A percentile compares a stretch with the other conserved stretches of the same genome.
phyloP scores from a whole-genome alignment of 2,113 vertebrate genomes.

The Oreochromis spilurus region DNA sequence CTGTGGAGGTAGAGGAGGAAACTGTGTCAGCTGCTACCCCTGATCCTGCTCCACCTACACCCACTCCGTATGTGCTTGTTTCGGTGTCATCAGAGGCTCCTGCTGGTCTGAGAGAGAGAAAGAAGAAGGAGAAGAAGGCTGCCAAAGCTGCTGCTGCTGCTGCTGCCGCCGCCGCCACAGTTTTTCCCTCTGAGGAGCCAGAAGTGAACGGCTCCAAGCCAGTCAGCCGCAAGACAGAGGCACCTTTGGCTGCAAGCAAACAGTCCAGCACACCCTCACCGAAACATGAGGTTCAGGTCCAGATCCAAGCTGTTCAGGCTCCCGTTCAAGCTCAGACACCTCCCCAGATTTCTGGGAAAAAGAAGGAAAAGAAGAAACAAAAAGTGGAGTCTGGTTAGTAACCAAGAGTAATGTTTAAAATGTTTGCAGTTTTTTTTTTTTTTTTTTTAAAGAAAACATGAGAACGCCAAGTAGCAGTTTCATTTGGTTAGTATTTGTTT shows the following conservation, averaged over 20 bases:
- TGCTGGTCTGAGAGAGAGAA: slow-evolving; percentile 79
- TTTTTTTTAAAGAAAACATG: neutral
- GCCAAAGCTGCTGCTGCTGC: slow-evolving; percentile 13
- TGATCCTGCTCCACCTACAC: slow-evolving; percentile 28
- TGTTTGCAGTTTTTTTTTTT: neutral
- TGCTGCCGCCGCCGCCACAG: neutral
- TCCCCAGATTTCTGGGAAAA: slow-evolving; percentile 74
- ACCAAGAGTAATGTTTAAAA: neutral
- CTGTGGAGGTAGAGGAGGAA: slow-evolving; percentile 72
- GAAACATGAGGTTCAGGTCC: slow-evolving; percentile 35
- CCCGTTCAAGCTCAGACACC: slow-evolving; percentile 56
- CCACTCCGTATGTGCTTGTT: slow-evolving; percentile 42
- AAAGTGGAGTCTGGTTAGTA: slow-evolving; percentile 77
- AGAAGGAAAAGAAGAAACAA: slow-evolving; percentile 88
- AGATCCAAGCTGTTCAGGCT: slow-evolving; percentile 30
- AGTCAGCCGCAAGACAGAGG: slow-evolving; percentile 76
- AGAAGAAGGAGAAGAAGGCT: slow-evolving; percentile 91
- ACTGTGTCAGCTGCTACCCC: slow-evolving; percentile 29
- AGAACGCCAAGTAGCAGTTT: neutral
- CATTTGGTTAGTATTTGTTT: neutral
- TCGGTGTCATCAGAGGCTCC: slow-evolving; percentile 64
- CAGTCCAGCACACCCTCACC: slow-evolving; percentile 76
- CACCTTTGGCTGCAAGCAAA: slow-evolving; percentile 78
- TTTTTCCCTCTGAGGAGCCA: slow-evolving; percentile 53
- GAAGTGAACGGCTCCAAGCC: slow-evolving; percentile 83